These are phyloP conservation scores for Cecidostiba fungosa DNA, from an alignment of 2,888 invertebrate species.

Conservation along the genomic window DNA sequence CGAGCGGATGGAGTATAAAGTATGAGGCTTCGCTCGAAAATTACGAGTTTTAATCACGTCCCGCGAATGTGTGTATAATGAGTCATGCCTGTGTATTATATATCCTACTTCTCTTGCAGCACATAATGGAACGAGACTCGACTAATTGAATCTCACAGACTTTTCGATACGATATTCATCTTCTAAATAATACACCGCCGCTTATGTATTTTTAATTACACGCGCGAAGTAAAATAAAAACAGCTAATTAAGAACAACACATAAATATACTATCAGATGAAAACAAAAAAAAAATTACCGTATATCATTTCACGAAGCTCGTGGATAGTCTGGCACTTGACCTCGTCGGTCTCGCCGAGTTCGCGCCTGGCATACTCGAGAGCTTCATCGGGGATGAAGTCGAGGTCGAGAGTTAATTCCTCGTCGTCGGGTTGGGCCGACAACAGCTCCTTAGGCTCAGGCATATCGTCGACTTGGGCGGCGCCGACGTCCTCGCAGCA, in stretches of 20 bases:
- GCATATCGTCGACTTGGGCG: constrained; percentile 59
- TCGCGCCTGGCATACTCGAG: constrained; percentile 85
- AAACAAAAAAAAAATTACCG: constrained; percentile 80
- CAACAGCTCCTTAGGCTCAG: constrained; percentile 65
- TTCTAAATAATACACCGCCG: no score
- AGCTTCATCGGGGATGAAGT: constrained; percentile 85
- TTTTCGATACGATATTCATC: neutral
- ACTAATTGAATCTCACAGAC: neutral
- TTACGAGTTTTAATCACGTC: constrained; percentile 9
- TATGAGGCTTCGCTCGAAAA: neutral
- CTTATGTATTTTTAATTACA: neutral
- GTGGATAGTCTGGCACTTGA: constrained; percentile 85
- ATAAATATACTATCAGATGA: neutral
- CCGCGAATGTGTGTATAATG: neutral
- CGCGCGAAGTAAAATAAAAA: neutral
- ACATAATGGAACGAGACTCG: neutral
- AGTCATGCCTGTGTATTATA: neutral
- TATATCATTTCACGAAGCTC: constrained; percentile 89
- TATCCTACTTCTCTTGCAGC: no score
- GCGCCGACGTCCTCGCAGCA: constrained; percentile 45
- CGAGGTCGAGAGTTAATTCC: constrained; percentile 84
- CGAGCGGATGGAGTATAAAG: neutral
- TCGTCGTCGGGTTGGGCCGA: constrained; percentile 65
- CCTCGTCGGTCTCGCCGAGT: constrained; percentile 87
- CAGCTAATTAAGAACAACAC: neutral